Base-by-base conservation (phyloP, 2,888 invertebrate species). In the Hirtodrosophila cameraria region DNA sequence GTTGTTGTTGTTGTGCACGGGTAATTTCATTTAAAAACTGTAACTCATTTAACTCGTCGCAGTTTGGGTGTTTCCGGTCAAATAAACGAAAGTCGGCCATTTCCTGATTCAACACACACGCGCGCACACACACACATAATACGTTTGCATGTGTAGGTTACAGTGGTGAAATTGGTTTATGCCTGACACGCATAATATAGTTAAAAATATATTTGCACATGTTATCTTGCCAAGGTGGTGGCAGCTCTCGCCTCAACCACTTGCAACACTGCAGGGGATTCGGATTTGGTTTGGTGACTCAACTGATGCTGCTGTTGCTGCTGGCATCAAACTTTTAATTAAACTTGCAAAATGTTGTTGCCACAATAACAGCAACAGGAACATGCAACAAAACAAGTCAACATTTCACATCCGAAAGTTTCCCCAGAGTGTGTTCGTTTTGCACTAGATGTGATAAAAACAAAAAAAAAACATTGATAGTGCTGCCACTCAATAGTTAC, bases 271-370 rank as follows among this genome's bases (percentile, higher is more conserved):
- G 28, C 2, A 35, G 38, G 38, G 35, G 6, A 54, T 39, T 42
- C 27, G 42, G 31, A 43, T 55, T 55, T 41, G 33, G 49, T 62
- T 57, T 63, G 52, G 54, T 30, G 45, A 25, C 36, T 68, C 30
- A n/a, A n/a, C 16, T 35, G 38, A 18, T 15, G 30, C 2, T 23
- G 54, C 23, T 13, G 25, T n/a, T 9, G 39, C 39, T 23, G 23
- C 23, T 23, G 23, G 23, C 58, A 52, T 43, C 59, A 73, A 84
- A 78, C 49, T 84, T 81, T 84, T 81, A 81, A 81, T 81, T 81
- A 78, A 81, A 75, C 73, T 75, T 66, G 78, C 57, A 78, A 75
- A 78, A 31, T 84, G 73, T 81, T 75, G 68, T 66, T 72, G 54
- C 70, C 63, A 52, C 50, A 66, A 18, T 18, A 49, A 33, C 53